These are phyloP conservation scores for Diploscapter pachys DNA, from an alignment of 1,140 invertebrate genomes.

Conservation along the genomic window DNA sequence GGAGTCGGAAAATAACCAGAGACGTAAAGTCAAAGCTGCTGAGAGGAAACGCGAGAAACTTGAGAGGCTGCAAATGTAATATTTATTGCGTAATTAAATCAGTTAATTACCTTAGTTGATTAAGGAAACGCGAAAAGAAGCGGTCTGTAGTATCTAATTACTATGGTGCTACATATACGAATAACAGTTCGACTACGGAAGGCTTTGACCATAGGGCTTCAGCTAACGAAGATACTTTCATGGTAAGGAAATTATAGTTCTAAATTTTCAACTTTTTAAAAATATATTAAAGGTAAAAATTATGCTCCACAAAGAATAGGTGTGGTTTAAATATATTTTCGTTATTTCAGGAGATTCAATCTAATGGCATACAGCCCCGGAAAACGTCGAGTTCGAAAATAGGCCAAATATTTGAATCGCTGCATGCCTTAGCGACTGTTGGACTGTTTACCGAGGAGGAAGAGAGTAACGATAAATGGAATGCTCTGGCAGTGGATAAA, in stretches of 20 bases:
- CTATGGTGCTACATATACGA: slow-evolving; percentile 4
- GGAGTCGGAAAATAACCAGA: slow-evolving; percentile 30
- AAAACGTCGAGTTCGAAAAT: no score
- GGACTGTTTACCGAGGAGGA: slow-evolving; percentile 30
- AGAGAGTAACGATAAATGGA: slow-evolving; percentile 38
- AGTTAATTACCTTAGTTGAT: slow-evolving; percentile 1
- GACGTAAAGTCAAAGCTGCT: slow-evolving; percentile 31
- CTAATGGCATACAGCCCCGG: no score
- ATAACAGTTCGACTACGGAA: no score
- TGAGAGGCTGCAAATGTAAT: slow-evolving; percentile 7
- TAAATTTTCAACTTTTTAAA: not conserved
- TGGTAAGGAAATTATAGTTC: slow-evolving; percentile 1
- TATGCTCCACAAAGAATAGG: not conserved
- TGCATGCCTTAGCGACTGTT: slow-evolving; percentile 33
- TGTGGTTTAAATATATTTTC: slow-evolving; percentile 10
- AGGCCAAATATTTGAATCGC: slow-evolving; percentile 24
- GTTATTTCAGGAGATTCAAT: not conserved
- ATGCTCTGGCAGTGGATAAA: slow-evolving; percentile 38
- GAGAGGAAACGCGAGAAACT: slow-evolving; percentile 28
- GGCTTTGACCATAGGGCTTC: no score
- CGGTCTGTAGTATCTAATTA: slow-evolving; percentile 3
- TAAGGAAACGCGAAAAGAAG: slow-evolving; percentile 7
- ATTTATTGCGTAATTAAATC: slow-evolving; percentile 1
- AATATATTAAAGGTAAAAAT: not conserved
- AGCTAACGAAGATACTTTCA: slow-evolving; percentile 1